phyloP scores from a whole-genome alignment of 2,888 invertebrate species.

The Stenoptilia bipunctidactyla region DNA sequence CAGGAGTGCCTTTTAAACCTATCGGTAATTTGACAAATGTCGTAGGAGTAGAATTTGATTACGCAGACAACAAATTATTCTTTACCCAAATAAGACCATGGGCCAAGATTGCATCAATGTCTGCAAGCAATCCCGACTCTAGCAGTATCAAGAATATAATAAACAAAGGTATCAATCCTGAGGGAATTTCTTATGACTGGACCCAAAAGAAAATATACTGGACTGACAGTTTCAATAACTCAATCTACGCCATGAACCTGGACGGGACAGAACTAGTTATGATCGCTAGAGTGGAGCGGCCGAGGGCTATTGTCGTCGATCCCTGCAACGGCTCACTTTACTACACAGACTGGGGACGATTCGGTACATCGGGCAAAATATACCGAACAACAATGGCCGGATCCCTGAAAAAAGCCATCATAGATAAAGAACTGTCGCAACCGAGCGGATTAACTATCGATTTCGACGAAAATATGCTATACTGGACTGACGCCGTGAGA shows the following conservation, averaged over 20 bases:
- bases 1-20: constrained; percentile 87
- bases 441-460: constrained; percentile 97
- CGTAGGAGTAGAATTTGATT: constrained; percentile 96
- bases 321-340: constrained; percentile 96
- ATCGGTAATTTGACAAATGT: constrained; percentile 90
- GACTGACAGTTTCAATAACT: constrained; percentile 96
- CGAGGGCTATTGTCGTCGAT: constrained; percentile 94
- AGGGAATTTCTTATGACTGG: constrained; percentile 97
- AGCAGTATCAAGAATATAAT: constrained; percentile 77
- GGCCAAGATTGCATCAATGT: constrained; percentile 88
- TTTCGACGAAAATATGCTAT: constrained; percentile 91
- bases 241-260: constrained; percentile 94
- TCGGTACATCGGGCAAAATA: constrained; percentile 93
- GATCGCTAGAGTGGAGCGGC: constrained; percentile 93
- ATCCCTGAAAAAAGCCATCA: constrained; percentile 87
- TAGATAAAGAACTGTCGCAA: constrained; percentile 91
- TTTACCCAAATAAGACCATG: constrained; percentile 95
- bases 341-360: constrained; percentile 96
- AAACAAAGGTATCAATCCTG: constrained; percentile 87
- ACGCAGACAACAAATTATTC: constrained; percentile 85
- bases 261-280: constrained; percentile 90
- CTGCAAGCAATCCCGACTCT: constrained; percentile 76
- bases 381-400: constrained; percentile 97
- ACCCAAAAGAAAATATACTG: constrained; percentile 97
- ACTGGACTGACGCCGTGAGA: constrained; percentile 97